Evolutionary conservation across 1,140 invertebrate genomes (phyloP), one percentile per base, ranked within the genome.

Genomic region (Pseudomyrmex dendroicus): DNA sequence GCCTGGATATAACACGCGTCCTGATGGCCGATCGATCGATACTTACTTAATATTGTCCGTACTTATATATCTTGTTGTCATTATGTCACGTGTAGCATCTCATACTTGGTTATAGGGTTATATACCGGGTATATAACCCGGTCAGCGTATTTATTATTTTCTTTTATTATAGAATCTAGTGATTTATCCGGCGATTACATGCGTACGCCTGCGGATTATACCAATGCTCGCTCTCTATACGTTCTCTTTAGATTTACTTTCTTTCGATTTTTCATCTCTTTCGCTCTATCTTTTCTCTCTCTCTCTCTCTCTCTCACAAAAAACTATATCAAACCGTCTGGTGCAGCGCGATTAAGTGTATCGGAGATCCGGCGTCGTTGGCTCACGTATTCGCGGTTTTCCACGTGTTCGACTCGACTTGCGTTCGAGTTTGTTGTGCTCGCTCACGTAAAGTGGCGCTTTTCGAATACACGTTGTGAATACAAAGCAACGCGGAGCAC

Each of bases 31-130:
- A 88, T 86, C 72, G 48, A 72, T 84, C 54, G 20, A 83, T 62
- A 68, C 57, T 76, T 83, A 82, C 56, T 57, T 82, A 74, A 78
- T 59, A 67, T 67, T 77, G 56, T 72, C 52, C 70, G 59, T 63
- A 80, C 20, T 52, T 76, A 82, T 61, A 80, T 83, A 90, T 46
- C 64, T 50, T 0, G 35, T 35, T 35, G 5, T 35, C 35, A 35
- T 68, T 80, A 73, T 62, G 25, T 82, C 82, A 84, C 87, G 66
- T 63, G 20, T 8, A 59, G 84, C 90, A 85, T 82, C 62, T 87
- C 78, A 89, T 63, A 83, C 89, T 5, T 91, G 85, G 90, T 64
- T 10, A 78, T n/a, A n/a, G n/a, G n/a, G n/a, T n/a, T n/a, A n/a
- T n/a, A n/a, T n/a, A n/a, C n/a, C n/a, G n/a, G n/a, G n/a, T n/a